Evolutionary conservation across 2,888 invertebrate genomes (phyloP), one percentile per base, ranked within the genome.

Genomic region (Hypomecis atomaria): DNA sequence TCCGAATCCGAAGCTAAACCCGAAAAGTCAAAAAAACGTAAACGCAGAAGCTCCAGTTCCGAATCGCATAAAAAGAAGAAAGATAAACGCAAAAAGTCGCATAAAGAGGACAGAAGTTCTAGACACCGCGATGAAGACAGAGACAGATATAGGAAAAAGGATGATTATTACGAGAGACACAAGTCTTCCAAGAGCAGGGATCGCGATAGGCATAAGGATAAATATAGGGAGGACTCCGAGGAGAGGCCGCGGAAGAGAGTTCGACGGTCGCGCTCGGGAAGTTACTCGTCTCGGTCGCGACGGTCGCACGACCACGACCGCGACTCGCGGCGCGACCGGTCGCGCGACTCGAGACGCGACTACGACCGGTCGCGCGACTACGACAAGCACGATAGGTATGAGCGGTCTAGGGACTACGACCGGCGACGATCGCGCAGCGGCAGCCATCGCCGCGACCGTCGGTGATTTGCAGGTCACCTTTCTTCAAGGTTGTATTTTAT

Each of bases 381-480:
- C 80, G 82, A 84, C 76, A 83, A 78, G 77, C 78, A 85, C 78
- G 89, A 91, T 86, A 89, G 87, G 90, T 89, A 91, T 90, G 90
- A 88, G 81, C 89, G 91, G 77, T 81, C 80, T 88, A 89, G 89
- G 88, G 88, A 89, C 78, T 75, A 83, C 83, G 87, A 86, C 72
- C 78, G 88, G 70, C 81, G 88, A 59, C 84, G 89, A 44, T 83
- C 86, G 65, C 85, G 88, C 78, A 87, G 87, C 74, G 83, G 82
- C 81, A 86, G 87, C 81, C 83, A 81, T 72, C 72, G 81, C 71
- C 81, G 90, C 67, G 88, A 88, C 64, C 90, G 92, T 66, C 90
- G 92, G 75, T 92, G 91, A 92, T 83, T 86, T 74, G 72, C 86
- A 89, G 90, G 90, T 90, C 88, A 86, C 84, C 71, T 59, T 69